A percentile compares a stretch with the other conserved stretches of the same genome.
These are phyloP conservation scores for Melipona beecheii DNA, from an alignment of 2,888 invertebrate species.

Conservation along the genomic window DNA sequence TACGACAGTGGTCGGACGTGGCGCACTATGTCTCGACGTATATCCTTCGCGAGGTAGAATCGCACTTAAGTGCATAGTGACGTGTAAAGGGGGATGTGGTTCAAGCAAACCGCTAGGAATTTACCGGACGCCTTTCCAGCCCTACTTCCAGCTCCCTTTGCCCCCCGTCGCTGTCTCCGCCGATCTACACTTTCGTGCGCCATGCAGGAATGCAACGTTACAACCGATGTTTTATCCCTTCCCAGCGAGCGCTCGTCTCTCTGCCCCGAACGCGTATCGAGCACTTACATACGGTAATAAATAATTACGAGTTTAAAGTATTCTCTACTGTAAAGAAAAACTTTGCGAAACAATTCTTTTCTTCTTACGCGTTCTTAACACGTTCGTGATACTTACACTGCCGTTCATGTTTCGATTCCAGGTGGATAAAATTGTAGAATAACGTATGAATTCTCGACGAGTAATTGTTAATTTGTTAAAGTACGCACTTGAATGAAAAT, in stretches of 20 bases:
- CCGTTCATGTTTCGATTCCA: no score
- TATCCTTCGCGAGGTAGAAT: constrained; percentile 56
- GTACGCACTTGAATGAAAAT: no score
- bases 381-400: no score
- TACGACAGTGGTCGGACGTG: constrained; percentile 41
- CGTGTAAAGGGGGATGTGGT: constrained; percentile 56
- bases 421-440: no score
- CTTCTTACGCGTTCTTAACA: no score
- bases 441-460: no score
- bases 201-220: constrained; percentile 8
- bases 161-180: constrained; percentile 27
- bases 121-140: constrained; percentile 57
- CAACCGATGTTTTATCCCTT: constrained; percentile 5
- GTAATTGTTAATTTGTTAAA: no score
- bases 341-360: no score
- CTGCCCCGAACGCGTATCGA: no score
- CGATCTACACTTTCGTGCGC: constrained; percentile 24
- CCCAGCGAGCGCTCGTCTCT: neutral
- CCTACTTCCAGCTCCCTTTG: constrained; percentile 25
- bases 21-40: constrained; percentile 44
- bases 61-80: constrained; percentile 64
- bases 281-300: no score
- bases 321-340: no score
- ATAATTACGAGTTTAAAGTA: no score
- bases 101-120: constrained; percentile 67